Percentiles rank a stretch among this genome's conserved stretches.
phyloP scores from a whole-genome alignment of 2,888 invertebrate species.

The Camponotus fellah region DNA sequence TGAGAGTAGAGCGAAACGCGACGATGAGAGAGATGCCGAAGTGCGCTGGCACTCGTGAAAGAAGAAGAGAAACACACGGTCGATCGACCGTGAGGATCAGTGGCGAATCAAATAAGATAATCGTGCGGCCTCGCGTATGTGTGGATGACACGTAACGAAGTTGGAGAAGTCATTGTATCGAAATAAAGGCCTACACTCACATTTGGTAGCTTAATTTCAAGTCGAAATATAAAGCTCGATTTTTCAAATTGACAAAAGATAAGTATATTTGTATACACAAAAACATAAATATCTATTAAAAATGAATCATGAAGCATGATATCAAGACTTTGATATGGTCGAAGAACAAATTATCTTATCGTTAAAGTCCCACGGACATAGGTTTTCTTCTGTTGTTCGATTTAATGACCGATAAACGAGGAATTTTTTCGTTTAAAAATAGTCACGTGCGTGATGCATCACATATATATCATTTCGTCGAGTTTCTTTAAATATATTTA shows the following conservation, averaged over 20 bases:
- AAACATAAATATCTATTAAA: not conserved
- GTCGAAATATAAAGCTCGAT: not conserved
- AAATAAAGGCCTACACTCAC: not conserved
- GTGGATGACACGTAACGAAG: not conserved
- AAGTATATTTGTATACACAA: too few relatives aligned
- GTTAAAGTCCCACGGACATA: conserved; percentile 16
- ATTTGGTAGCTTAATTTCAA: conserved; percentile 7
- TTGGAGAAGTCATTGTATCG: conserved; percentile 5
- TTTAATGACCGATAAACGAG: conserved; percentile 36
- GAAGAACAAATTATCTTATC: conserved; percentile 14
- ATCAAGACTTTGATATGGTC: not conserved
- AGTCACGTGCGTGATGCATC: conserved; percentile 12
- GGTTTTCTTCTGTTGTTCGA: conserved; percentile 33
- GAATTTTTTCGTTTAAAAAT: conserved; percentile 40
- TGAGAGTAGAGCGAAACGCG: conserved; percentile 36
- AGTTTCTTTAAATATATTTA: not conserved
- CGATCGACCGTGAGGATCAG: conserved; percentile 48
- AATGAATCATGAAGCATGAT: not conserved
- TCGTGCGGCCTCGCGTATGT: conserved; percentile 28
- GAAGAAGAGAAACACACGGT: conserved; percentile 32
- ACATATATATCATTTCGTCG: not conserved
- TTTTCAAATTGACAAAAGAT: too few relatives aligned
- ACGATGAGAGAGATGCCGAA: not conserved
- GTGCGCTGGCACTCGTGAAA: conserved; percentile 31
- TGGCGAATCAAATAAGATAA: conserved; percentile 51